Evolutionary conservation across 2,113 vertebrate genomes (phyloP).

Genomic region (Mirounga angustirostris): DNA sequence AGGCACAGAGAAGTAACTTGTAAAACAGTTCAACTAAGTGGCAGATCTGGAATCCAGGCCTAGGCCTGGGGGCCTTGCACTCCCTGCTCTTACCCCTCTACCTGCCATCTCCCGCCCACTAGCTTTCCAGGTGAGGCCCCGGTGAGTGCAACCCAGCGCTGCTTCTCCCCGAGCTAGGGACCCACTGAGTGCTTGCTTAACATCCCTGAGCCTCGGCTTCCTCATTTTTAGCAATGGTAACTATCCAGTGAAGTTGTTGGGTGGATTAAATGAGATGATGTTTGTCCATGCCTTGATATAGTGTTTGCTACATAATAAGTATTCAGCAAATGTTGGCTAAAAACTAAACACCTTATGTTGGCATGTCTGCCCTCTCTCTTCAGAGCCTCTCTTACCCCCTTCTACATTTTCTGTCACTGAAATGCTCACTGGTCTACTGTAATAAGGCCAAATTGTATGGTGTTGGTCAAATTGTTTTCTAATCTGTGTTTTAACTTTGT

Average conservation of each 20-base stretch:
- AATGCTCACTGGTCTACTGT: neutral
- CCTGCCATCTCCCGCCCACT: neutral
- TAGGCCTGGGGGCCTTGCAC: neutral
- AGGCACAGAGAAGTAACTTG: conserved; percentile 17
- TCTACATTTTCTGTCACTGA: conserved; percentile 14
- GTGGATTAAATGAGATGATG: conserved; percentile 41
- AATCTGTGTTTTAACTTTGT: conserved; percentile 42
- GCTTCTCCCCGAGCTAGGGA: neutral
- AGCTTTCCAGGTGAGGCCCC: neutral
- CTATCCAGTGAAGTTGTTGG: neutral
- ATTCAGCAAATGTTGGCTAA: neutral
- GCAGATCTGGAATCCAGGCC: neutral
- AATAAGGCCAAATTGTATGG: neutral
- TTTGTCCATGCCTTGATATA: neutral
- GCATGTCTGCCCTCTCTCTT: neutral
- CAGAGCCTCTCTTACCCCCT: neutral
- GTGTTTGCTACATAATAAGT: neutral
- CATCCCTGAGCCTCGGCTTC: neutral
- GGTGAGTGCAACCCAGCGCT: neutral
- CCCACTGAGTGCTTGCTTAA: neutral
- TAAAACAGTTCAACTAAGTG: neutral
- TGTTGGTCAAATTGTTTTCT: conserved; percentile 32
- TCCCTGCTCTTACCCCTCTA: neutral
- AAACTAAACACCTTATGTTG: neutral
- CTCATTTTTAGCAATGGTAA: conserved; percentile 8